Percentiles rank a stretch among this genome's conserved stretches.
Evolutionary conservation across 2,888 invertebrate genomes (phyloP).

Genomic region (Selenia dentaria): DNA sequence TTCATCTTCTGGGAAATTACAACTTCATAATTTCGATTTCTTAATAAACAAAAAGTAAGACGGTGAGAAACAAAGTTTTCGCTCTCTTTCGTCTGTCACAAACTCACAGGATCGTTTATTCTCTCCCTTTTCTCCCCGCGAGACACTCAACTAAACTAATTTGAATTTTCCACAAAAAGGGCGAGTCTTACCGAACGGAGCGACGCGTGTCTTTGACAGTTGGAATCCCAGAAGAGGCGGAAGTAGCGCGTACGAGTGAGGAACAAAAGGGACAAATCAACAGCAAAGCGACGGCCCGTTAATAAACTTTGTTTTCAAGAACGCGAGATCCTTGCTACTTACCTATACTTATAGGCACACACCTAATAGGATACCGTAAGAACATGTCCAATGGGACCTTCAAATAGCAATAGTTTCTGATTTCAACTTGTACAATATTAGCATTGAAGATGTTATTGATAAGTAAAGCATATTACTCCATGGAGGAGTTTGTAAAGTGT

Average conservation of each 20-base stretch:
- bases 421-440: too few relatives aligned
- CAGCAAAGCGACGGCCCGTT: slow-evolving; percentile 1
- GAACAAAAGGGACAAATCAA: slow-evolving; percentile 8
- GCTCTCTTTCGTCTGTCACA: background rate
- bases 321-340: background rate
- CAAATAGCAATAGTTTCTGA: too few relatives aligned
- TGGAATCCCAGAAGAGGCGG: slow-evolving; percentile 5
- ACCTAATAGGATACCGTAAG: too few relatives aligned
- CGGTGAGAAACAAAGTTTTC: slow-evolving; percentile 10
- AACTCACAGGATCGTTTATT: slow-evolving; percentile 1
- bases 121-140: background rate
- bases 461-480: too few relatives aligned
- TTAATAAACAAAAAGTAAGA: slow-evolving; percentile 8
- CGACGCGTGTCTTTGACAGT: slow-evolving; percentile 16
- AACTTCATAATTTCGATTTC: too few relatives aligned
- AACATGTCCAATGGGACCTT: too few relatives aligned
- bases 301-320: slow-evolving; percentile 6
- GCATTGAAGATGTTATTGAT: too few relatives aligned
- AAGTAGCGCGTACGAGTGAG: background rate
- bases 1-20: too few relatives aligned
- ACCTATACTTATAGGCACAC: too few relatives aligned
- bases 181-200: background rate
- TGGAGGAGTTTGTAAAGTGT: too few relatives aligned
- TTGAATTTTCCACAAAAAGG: slow-evolving; percentile 16
- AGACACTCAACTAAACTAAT: slow-evolving; percentile 15